These are phyloP conservation scores for Lepeophtheirus salmonis DNA, from an alignment of 1,140 invertebrate species.

Conservation along the genomic window DNA sequence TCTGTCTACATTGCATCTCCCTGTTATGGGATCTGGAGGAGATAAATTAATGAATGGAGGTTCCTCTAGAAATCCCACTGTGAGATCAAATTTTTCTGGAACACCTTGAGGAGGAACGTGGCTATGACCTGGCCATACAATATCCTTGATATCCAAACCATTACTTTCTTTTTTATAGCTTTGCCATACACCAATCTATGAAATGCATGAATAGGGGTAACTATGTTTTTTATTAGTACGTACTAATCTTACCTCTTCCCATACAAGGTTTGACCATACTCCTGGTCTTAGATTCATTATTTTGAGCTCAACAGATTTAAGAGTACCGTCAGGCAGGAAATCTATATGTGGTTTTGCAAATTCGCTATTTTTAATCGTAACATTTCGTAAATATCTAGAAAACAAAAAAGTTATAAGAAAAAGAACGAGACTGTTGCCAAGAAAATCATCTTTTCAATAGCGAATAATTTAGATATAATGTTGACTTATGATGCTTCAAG, in stretches of 20 bases:
- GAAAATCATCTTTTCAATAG: too few relatives aligned
- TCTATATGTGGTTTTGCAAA: conserved; percentile 52
- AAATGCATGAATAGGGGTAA: not conserved
- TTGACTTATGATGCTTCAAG: too few relatives aligned
- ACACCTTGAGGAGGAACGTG: conserved; percentile 88
- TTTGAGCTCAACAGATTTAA: conserved; percentile 64
- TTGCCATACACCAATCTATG: conserved; percentile 66
- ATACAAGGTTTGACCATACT: conserved; percentile 46
- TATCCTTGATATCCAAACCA: conserved; percentile 82
- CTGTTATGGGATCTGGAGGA: conserved; percentile 55
- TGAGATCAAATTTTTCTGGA: conserved; percentile 86
- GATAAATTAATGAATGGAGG: conserved; percentile 82
- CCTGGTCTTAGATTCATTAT: conserved; percentile 74
- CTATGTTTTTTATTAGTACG: not conserved
- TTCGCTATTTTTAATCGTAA: conserved; percentile 55
- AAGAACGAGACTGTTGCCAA: too few relatives aligned
- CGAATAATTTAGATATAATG: too few relatives aligned
- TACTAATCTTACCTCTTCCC: conserved; percentile 64
- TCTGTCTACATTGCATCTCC: conserved; percentile 66
- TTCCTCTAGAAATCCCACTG: conserved; percentile 90
- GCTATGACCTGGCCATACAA: conserved; percentile 89
- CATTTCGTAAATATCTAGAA: conserved; percentile 59
- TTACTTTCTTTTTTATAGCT: conserved; percentile 52
- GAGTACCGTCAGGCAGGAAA: conserved; percentile 69
- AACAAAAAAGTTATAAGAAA: too few relatives aligned